Percentiles rank a stretch among this genome's conserved stretches.
phyloP scores from a whole-genome alignment of 2,113 vertebrate genomes.

The Phasianus colchicus region DNA sequence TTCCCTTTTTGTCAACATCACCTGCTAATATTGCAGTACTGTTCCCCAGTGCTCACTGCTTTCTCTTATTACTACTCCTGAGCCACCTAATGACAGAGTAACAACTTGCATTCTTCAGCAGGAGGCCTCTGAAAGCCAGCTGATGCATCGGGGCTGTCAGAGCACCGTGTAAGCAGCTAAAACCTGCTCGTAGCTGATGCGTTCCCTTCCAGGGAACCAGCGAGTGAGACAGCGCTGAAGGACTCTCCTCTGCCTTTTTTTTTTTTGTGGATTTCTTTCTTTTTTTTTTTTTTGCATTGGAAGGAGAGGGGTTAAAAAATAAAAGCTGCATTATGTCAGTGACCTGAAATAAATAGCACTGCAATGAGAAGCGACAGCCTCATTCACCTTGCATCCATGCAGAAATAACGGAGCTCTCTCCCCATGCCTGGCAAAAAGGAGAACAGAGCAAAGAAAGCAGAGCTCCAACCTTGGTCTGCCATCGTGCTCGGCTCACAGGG shows the following conservation, averaged over 20 bases:
- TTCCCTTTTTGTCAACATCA: background rate
- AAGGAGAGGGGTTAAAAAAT: background rate
- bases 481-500: slow-evolving; percentile 8
- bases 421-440: slow-evolving; percentile 70
- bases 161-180: slow-evolving; percentile 64
- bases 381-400: slow-evolving; percentile 89
- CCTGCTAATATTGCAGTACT: background rate
- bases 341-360: slow-evolving; percentile 89
- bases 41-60: background rate
- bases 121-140: slow-evolving; percentile 63
- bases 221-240: slow-evolving; percentile 53
- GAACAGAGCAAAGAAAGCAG: slow-evolving; percentile 60
- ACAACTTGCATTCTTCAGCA: slow-evolving; percentile 55
- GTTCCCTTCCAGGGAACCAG: slow-evolving; percentile 2
- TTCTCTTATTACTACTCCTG: background rate
- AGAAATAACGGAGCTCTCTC: slow-evolving; percentile 83
- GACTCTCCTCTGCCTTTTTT: background rate
- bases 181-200: background rate
- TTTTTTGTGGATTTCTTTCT: background rate
- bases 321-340: slow-evolving; percentile 82
- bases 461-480: slow-evolving; percentile 82
- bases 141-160: slow-evolving; percentile 53
- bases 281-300: background rate
- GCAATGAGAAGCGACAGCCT: slow-evolving; percentile 81
- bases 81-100: slow-evolving; percentile 29